A percentile compares a stretch with the other conserved stretches of the same genome.
Evolutionary conservation across 2,888 invertebrate genomes (phyloP).

Genomic region (Patella pellucida): DNA sequence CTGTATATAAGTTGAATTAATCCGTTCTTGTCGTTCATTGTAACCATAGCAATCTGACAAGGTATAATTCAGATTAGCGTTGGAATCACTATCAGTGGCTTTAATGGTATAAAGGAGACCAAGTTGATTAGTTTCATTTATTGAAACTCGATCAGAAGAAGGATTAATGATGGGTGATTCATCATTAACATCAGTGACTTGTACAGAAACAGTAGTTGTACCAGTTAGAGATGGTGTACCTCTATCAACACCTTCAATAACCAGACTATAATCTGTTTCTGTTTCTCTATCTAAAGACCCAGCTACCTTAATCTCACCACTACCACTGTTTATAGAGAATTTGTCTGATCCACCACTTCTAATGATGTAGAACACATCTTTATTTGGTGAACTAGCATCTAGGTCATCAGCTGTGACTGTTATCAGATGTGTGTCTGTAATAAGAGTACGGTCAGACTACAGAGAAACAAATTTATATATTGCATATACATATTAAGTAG

Average conservation of each 20-base stretch:
- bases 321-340: slow-evolving; percentile 89
- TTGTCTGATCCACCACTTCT: slow-evolving; percentile 92
- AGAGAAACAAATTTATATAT: no score
- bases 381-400: slow-evolving; percentile 77
- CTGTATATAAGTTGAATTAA: not conserved
- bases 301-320: slow-evolving; percentile 87
- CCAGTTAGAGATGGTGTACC: slow-evolving; percentile 44
- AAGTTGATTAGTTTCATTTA: slow-evolving; percentile 25
- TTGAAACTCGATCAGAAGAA: not conserved
- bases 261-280: slow-evolving; percentile 48
- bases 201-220: slow-evolving; percentile 73
- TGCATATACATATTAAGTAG: no score
- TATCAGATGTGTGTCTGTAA: not conserved
- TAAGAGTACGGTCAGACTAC: no score
- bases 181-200: slow-evolving; percentile 92
- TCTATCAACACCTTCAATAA: slow-evolving; percentile 60
- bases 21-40: slow-evolving; percentile 34
- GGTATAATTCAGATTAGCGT: slow-evolving; percentile 79
- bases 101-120: slow-evolving; percentile 76
- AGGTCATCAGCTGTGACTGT: slow-evolving; percentile 48
- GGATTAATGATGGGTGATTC: slow-evolving; percentile 81
- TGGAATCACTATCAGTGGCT: slow-evolving; percentile 69
- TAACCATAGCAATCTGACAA: slow-evolving; percentile 69
- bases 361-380: slow-evolving; percentile 89
- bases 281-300: slow-evolving; percentile 85